Percentiles rank a stretch among this genome's conserved stretches.
These are phyloP conservation scores for Mus spicilegus DNA, from an alignment of 2,113 vertebrate species.

Conservation along the genomic window DNA sequence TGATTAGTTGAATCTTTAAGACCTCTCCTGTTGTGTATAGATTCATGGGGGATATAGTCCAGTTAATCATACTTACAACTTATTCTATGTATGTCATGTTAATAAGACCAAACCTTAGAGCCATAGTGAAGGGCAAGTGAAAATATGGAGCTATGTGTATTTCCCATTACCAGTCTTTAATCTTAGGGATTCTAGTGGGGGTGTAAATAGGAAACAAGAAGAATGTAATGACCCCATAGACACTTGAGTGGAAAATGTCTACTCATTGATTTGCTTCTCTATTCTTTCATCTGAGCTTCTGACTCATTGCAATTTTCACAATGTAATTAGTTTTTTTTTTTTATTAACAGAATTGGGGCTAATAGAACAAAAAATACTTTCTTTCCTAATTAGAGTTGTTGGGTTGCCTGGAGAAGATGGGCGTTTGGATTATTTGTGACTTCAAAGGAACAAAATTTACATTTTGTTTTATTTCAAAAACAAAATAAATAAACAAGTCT, in stretches of 20 bases:
- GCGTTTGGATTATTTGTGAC: neutral
- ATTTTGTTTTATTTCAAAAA: neutral
- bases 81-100: neutral
- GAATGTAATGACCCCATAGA: neutral
- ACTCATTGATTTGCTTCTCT: neutral
- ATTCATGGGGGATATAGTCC: neutral
- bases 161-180: neutral
- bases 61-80: neutral
- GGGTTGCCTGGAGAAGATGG: neutral
- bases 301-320: constrained; percentile 34
- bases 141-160: neutral
- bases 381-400: neutral
- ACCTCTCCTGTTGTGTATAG: neutral
- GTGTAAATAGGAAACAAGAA: constrained; percentile 47
- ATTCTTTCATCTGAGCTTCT: constrained; percentile 25
- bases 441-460: constrained; percentile 16
- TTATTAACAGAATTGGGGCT: constrained; percentile 13
- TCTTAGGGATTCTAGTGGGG: neutral
- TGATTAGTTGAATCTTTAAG: constrained; percentile 36
- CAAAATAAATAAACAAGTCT: neutral
- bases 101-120: constrained; percentile 25
- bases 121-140: neutral
- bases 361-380: constrained; percentile 36
- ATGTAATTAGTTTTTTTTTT: constrained; percentile 47
- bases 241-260: neutral